Percentiles rank a stretch among this genome's conserved stretches.
Evolutionary conservation across 2,113 vertebrate genomes (phyloP).

Genomic region (Oreochromis niloticus): DNA sequence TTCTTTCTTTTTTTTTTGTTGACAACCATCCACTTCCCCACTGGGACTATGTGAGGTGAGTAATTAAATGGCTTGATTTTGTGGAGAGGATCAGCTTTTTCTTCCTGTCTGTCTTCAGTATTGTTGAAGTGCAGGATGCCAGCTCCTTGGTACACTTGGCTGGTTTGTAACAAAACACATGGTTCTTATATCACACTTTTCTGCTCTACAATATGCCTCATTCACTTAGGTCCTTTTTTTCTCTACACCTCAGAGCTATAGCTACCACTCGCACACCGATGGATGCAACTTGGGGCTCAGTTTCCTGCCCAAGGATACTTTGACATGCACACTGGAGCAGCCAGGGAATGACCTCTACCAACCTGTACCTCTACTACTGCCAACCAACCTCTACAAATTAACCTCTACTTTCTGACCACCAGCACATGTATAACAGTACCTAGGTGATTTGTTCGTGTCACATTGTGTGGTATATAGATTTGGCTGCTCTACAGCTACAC

Average conservation of each 20-base stretch:
- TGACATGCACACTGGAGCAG: background rate
- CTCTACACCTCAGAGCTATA: background rate
- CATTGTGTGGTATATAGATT: background rate
- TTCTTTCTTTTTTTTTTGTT: background rate
- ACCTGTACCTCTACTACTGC: accelerated
- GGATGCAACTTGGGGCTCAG: background rate
- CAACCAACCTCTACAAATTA: background rate
- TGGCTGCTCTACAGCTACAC: background rate
- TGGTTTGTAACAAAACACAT: background rate
- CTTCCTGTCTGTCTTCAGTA: background rate
- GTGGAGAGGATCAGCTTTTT: background rate
- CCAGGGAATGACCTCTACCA: background rate
- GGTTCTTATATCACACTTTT: background rate
- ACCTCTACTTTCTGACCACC: background rate
- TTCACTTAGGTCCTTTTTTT: background rate
- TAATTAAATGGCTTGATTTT: background rate
- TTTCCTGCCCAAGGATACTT: background rate
- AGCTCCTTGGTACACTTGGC: background rate
- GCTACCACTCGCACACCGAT: accelerated
- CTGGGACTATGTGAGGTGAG: background rate
- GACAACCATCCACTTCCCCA: background rate
- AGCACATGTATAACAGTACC: background rate
- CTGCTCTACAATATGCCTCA: accelerated
- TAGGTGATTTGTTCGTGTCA: background rate
- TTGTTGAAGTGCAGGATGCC: background rate